Conservation (phyloP, 2,113 vertebrate genomes). For the Gymnobelideus leadbeateri region DNA sequence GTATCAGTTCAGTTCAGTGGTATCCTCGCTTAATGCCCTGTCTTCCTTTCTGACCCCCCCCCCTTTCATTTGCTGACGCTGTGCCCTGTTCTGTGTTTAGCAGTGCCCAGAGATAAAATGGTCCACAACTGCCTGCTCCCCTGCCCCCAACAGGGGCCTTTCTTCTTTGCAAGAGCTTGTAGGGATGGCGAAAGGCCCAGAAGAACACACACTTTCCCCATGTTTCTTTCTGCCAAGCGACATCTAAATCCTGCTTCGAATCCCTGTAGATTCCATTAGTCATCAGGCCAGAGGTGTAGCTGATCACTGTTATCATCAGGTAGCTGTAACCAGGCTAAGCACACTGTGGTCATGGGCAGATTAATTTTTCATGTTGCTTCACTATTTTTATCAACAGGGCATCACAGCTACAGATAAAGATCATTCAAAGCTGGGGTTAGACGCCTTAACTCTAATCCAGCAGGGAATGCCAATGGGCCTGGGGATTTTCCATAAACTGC, state of each 20-base stretch:
- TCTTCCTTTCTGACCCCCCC: neutral
- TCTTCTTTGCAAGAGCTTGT: neutral
- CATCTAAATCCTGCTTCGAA: slow-evolving; percentile 35
- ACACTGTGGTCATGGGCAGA: neutral
- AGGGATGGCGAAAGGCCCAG: neutral
- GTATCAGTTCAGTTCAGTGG: neutral
- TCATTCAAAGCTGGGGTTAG: slow-evolving; percentile 19
- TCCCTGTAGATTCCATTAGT: neutral
- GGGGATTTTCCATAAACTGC: slow-evolving; percentile 46
- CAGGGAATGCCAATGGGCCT: slow-evolving; percentile 22
- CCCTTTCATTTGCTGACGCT: neutral
- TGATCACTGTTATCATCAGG: slow-evolving; percentile 41
- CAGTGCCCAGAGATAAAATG: neutral
- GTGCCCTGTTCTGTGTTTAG: neutral
- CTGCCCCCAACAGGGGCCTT: neutral
- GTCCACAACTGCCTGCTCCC: neutral
- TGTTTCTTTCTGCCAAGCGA: neutral
- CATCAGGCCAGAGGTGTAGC: neutral
- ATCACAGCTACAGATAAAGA: slow-evolving; percentile 45
- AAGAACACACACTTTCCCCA: slow-evolving; percentile 1
- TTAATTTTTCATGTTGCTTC: slow-evolving; percentile 53
- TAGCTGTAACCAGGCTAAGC: slow-evolving; percentile 55
- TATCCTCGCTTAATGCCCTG: too few species aligned
- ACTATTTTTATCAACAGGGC: slow-evolving; percentile 47
- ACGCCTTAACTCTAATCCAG: slow-evolving; percentile 39